Percentiles rank a stretch among this genome's conserved stretches.
These are phyloP conservation scores for Lochmaea crataegi DNA, from an alignment of 2,888 invertebrate genomes.

Conservation along the genomic window DNA sequence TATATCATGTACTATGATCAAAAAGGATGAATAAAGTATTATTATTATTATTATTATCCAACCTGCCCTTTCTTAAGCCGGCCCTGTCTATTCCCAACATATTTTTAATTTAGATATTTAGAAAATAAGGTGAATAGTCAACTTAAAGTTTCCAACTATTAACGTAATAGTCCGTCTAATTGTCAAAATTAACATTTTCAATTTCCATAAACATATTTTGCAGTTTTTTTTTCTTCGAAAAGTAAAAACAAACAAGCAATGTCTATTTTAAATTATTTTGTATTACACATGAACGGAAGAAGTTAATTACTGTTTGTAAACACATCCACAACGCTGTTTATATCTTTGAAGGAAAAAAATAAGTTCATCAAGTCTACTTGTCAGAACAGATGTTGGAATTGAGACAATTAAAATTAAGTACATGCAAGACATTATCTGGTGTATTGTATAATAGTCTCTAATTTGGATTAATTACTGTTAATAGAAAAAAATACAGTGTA, in stretches of 20 bases:
- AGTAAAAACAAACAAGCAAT: background rate
- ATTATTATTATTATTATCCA: no score
- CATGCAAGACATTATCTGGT: background rate
- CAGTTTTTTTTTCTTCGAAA: background rate
- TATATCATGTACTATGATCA: no score
- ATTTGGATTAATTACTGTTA: background rate
- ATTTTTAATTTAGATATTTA: no score
- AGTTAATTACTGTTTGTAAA: background rate
- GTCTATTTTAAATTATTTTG: background rate
- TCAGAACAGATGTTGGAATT: background rate
- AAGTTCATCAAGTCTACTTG: background rate
- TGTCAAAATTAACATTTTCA: background rate
- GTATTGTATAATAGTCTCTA: background rate
- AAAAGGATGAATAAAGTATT: no score
- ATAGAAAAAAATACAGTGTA: no score
- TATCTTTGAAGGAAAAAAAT: background rate
- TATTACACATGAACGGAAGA: background rate
- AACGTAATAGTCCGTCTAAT: background rate
- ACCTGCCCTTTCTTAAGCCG: no score
- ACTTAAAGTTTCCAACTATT: no score
- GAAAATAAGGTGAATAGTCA: no score
- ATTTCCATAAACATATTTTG: background rate
- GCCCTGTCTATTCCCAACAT: no score
- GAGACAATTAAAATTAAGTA: background rate
- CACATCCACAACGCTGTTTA: background rate